Conservation (phyloP, 2,113 vertebrate genomes). For the Ptilorrhoa leucosticta region DNA sequence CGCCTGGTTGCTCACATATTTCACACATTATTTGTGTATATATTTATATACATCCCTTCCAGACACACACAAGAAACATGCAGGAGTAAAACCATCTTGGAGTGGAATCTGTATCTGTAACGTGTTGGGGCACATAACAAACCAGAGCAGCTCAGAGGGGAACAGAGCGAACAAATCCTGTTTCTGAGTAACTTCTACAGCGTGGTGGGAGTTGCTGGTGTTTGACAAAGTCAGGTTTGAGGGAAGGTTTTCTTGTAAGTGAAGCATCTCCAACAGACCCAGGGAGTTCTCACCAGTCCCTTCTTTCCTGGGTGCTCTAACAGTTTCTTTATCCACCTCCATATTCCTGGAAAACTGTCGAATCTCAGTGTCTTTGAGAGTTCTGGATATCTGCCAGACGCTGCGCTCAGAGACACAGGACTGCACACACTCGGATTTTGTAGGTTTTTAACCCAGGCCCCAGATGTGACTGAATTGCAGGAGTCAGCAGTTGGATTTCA, state of each 20-base stretch:
- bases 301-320: not conserved
- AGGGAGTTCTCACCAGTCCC: not conserved
- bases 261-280: not conserved
- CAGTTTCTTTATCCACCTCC: not conserved
- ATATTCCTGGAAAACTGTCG: not conserved
- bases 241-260: not conserved
- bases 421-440: fast-evolving
- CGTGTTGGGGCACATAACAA: fast-evolving
- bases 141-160: not conserved
- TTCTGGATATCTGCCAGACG: not conserved
- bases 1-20: fast-evolving
- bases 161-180: not conserved
- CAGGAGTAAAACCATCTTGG: fast-evolving
- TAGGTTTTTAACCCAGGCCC: not conserved
- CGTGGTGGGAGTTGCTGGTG: fast-evolving
- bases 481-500: not conserved
- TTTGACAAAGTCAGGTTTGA: not conserved
- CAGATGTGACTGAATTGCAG: not conserved
- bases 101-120: not conserved
- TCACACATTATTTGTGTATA: fast-evolving
- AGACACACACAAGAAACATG: not conserved
- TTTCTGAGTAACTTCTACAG: not conserved
- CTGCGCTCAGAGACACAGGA: not conserved
- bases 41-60: not conserved
- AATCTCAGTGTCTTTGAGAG: not conserved